phyloP scores from a whole-genome alignment of 1,140 invertebrate genomes.

The Drosophila leontia region DNA sequence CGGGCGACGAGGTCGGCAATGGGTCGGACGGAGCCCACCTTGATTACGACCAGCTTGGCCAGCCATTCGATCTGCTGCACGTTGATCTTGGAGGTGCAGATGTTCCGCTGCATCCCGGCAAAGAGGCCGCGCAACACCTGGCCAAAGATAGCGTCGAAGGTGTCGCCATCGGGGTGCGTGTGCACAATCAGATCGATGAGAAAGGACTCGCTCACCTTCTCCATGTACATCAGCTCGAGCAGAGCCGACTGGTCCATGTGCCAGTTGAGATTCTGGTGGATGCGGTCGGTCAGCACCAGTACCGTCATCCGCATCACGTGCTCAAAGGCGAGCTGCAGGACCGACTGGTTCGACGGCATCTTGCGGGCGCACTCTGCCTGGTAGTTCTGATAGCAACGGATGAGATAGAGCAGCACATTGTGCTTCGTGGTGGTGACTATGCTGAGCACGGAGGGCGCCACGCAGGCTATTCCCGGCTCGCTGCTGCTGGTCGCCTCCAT shows the following conservation, averaged over 20 bases:
- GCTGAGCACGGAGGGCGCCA: constrained; percentile 48
- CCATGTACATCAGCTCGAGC: constrained; percentile 83
- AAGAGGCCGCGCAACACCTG: constrained; percentile 90
- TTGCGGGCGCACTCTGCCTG: constrained; percentile 62
- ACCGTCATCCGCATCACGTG: constrained; percentile 64
- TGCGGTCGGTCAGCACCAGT: constrained; percentile 76
- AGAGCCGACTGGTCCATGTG: constrained; percentile 69
- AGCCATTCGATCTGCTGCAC: constrained; percentile 88
- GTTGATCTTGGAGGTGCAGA: constrained; percentile 90
- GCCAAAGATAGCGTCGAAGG: constrained; percentile 89
- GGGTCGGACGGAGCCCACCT: constrained; percentile 87
- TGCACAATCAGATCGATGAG: constrained; percentile 87
- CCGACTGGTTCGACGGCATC: constrained; percentile 10
- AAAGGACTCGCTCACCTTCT: constrained; percentile 87
- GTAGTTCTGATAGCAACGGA: constrained; percentile 73
- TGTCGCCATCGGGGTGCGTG: constrained; percentile 88
- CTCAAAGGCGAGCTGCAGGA: constrained; percentile 41
- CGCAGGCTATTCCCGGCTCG: constrained; percentile 36
- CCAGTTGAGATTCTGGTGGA: constrained; percentile 60
- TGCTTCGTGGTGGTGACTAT: constrained; percentile 72
- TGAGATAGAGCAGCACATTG: constrained; percentile 63
- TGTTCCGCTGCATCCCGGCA: constrained; percentile 89
- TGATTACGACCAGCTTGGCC: constrained; percentile 90
- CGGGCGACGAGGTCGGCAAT: constrained; percentile 91
- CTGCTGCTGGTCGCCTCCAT: constrained; percentile 15